Percentiles rank a stretch among this genome's conserved stretches.
These are phyloP conservation scores for Scaeva pyrastri DNA, from an alignment of 2,888 invertebrate genomes.

Conservation along the genomic window DNA sequence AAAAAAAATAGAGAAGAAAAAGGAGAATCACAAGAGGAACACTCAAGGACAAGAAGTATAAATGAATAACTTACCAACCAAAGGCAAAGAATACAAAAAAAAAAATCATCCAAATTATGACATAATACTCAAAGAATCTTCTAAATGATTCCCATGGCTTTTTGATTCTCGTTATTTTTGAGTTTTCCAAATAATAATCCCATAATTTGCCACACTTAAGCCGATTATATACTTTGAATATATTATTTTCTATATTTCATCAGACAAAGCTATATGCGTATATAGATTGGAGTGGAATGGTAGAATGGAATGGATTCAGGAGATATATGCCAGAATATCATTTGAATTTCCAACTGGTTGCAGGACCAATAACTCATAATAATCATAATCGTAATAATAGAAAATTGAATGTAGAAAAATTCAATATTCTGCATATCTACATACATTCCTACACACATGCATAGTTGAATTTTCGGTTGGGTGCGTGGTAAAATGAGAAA, in stretches of 20 bases:
- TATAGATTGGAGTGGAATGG: neutral
- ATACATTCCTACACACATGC: neutral
- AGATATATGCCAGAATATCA: conserved; percentile 22
- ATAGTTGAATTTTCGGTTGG: too few relatives aligned
- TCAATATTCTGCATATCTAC: neutral
- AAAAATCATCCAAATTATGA: conserved; percentile 60
- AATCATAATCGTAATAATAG: conserved; percentile 35
- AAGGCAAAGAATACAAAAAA: too few relatives aligned
- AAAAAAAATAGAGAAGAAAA: neutral
- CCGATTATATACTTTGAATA: conserved; percentile 68
- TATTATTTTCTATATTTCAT: conserved; percentile 46
- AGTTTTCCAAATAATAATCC: conserved; percentile 60
- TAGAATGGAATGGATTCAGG: too few relatives aligned
- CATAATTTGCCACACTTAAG: conserved; percentile 64
- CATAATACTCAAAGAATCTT: conserved; percentile 23
- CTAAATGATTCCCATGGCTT: conserved; percentile 1
- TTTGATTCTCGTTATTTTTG: conserved; percentile 49
- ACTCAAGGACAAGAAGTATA: neutral
- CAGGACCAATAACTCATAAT: conserved; percentile 54
- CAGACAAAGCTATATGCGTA: conserved; percentile 7
- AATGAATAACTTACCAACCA: conserved; percentile 40
- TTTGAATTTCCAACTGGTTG: conserved; percentile 42
- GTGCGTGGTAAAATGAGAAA: neutral
- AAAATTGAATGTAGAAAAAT: conserved; percentile 15
- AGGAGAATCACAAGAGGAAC: neutral